Evolutionary conservation across 2,888 invertebrate genomes (phyloP).

Genomic region (Thelaira solivaga): DNA sequence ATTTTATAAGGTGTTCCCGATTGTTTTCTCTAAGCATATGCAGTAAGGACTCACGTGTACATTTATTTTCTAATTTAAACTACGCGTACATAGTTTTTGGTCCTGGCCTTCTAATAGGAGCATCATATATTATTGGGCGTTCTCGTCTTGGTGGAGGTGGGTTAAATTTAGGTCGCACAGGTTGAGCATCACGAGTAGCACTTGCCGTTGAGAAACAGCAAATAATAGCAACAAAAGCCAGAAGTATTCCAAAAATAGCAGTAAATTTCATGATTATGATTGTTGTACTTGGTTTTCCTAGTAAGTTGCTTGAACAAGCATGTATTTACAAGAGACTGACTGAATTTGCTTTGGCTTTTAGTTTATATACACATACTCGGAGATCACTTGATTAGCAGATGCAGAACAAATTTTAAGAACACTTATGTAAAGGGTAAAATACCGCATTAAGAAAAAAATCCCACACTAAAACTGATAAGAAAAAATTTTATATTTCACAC

Average conservation of each 20-base stretch:
- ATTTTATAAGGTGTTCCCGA: too few species aligned
- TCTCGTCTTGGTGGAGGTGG: constrained; percentile 34
- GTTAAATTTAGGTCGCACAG: constrained; percentile 29
- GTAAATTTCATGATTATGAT: constrained; percentile 34
- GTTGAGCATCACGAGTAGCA: constrained; percentile 33
- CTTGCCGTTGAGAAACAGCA: constrained; percentile 4
- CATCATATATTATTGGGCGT: constrained; percentile 50
- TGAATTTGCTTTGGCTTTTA: background rate
- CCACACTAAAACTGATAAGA: constrained; percentile 14
- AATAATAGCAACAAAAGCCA: constrained; percentile 29
- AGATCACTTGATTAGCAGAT: background rate
- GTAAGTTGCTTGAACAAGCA: background rate
- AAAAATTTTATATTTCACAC: background rate
- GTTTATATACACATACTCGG: constrained; percentile 15
- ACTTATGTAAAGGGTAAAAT: constrained; percentile 18
- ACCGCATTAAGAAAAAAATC: constrained; percentile 4
- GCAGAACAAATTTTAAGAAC: background rate
- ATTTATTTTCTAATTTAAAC: background rate
- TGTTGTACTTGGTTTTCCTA: background rate
- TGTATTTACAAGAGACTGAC: constrained; percentile 33
- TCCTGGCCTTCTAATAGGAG: constrained; percentile 49
- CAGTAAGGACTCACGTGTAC: too few species aligned
- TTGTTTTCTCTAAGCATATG: too few species aligned
- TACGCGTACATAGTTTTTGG: constrained; percentile 49
- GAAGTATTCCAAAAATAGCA: constrained; percentile 4